Percentiles rank a stretch among this genome's conserved stretches.
These are phyloP conservation scores for Drosophila bocki DNA, from an alignment of 1,140 invertebrate genomes.

Conservation along the genomic window DNA sequence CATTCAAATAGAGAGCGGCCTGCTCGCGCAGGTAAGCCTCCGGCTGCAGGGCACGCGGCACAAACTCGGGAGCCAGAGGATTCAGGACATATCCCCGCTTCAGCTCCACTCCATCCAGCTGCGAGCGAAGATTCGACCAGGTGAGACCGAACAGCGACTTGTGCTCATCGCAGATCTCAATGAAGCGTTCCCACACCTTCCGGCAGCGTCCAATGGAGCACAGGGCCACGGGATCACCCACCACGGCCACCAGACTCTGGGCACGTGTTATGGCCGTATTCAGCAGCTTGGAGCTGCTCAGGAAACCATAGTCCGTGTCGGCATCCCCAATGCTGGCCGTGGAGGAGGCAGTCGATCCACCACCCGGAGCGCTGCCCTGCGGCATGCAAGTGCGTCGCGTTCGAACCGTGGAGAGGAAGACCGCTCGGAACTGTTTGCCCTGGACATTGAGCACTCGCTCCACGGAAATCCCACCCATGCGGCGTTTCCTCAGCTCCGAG, in stretches of 20 bases:
- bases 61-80: slow-evolving; percentile 93
- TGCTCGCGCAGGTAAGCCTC: slow-evolving; percentile 85
- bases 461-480: slow-evolving; percentile 92
- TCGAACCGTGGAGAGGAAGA: slow-evolving; percentile 94
- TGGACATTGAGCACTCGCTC: slow-evolving; percentile 95
- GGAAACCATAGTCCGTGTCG: slow-evolving; percentile 92
- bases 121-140: slow-evolving; percentile 88
- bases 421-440: slow-evolving; percentile 94
- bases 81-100: slow-evolving; percentile 92
- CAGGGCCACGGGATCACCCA: slow-evolving; percentile 94
- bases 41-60: slow-evolving; percentile 87
- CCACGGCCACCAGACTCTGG: slow-evolving; percentile 94
- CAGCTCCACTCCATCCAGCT: slow-evolving; percentile 90
- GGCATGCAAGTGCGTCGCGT: slow-evolving; percentile 90
- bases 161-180: slow-evolving; percentile 90
- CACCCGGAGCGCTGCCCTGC: slow-evolving; percentile 57
- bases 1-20: slow-evolving; percentile 73
- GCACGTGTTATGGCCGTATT: slow-evolving; percentile 95
- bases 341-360: slow-evolving; percentile 46
- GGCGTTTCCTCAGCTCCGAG: slow-evolving; percentile 90
- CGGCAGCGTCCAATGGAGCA: slow-evolving; percentile 94
- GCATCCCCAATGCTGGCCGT: slow-evolving; percentile 85
- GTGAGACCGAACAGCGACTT: slow-evolving; percentile 92
- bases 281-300: slow-evolving; percentile 93
- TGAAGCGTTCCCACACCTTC: slow-evolving; percentile 93